Evolutionary conservation across 2,888 invertebrate species (phyloP).

Genomic region (Lottia gigantea): DNA sequence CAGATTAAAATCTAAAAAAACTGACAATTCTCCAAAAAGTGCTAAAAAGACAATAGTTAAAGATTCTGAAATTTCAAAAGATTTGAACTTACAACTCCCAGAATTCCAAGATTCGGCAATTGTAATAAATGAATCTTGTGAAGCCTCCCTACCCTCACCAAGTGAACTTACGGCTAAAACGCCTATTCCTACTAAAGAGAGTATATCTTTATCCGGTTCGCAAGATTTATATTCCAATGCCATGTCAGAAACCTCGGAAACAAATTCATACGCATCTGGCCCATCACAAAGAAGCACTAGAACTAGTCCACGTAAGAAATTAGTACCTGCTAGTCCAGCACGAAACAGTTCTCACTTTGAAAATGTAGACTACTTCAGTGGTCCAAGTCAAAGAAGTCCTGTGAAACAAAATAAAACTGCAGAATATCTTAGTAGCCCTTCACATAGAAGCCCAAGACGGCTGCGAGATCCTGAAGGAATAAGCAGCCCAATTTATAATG

Average conservation of each 20-base stretch:
- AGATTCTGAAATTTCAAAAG: background rate
- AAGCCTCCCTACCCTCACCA: background rate
- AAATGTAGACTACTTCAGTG: background rate
- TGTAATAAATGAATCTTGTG: background rate
- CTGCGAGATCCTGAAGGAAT: background rate
- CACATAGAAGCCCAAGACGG: too few relatives aligned
- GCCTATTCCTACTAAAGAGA: background rate
- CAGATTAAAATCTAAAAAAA: constrained; percentile 6
- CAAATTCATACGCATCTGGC: background rate
- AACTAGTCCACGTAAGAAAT: background rate
- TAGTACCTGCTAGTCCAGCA: background rate
- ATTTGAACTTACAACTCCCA: background rate
- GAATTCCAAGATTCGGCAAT: background rate
- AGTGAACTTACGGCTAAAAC: background rate
- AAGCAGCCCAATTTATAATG: background rate
- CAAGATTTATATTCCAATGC: constrained; percentile 4
- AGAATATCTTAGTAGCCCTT: too few relatives aligned
- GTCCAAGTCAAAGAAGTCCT: too few relatives aligned
- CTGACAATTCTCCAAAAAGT: background rate
- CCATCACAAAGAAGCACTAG: background rate
- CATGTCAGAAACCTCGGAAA: background rate
- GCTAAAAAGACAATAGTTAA: too few relatives aligned
- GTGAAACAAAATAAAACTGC: too few relatives aligned
- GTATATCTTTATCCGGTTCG: background rate
- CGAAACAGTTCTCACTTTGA: background rate